These are phyloP conservation scores for Catharus minimus DNA, from an alignment of 2,113 vertebrate species.

Conservation along the genomic window DNA sequence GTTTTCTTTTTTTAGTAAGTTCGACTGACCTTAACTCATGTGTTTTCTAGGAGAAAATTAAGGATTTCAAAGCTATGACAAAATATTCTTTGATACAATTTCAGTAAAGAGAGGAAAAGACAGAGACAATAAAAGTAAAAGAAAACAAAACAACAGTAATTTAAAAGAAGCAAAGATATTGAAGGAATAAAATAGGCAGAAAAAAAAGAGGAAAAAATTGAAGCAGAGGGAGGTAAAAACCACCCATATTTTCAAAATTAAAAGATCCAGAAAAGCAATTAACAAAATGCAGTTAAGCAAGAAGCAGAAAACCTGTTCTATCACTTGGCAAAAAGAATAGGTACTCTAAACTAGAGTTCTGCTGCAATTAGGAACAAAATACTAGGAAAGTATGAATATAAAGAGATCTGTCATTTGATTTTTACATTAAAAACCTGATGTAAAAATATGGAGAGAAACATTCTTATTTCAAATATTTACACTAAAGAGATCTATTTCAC, in stretches of 20 bases:
- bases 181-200: background rate
- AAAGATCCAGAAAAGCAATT: background rate
- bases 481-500: background rate
- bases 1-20: background rate
- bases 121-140: background rate
- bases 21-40: background rate
- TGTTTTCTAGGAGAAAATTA: background rate
- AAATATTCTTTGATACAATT: background rate
- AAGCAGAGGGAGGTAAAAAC: background rate
- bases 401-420: background rate
- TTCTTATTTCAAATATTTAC: slow-evolving; percentile 14
- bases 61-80: background rate
- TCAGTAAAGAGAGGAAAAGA: background rate
- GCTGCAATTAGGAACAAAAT: background rate
- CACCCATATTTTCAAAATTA: background rate
- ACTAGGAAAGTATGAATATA: background rate
- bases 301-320: background rate
- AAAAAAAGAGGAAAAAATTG: fast-evolving
- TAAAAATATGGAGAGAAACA: background rate
- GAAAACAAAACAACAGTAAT: background rate
- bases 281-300: slow-evolving; percentile 2
- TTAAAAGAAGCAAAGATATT: background rate
- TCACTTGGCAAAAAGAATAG: background rate
- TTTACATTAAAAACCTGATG: background rate
- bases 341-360: background rate